These are phyloP conservation scores for Cerceris rybyensis DNA, from an alignment of 2,888 invertebrate species.

Conservation along the genomic window DNA sequence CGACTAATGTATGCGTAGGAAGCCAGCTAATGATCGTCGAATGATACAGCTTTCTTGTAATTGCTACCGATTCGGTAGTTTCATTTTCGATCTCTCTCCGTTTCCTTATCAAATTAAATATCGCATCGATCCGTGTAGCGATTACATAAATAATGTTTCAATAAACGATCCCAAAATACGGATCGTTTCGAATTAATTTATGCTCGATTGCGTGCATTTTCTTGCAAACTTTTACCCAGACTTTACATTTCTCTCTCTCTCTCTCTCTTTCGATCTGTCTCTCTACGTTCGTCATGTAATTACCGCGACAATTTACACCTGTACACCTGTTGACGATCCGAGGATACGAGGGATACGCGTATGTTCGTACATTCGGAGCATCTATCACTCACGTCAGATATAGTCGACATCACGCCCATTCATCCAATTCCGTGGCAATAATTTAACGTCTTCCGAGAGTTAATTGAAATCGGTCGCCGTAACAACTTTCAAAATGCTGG, in stretches of 20 bases:
- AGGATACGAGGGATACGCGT: slow-evolving; percentile 8
- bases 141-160: slow-evolving; percentile 1
- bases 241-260: too few species aligned
- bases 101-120: slow-evolving; percentile 10
- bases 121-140: neutral
- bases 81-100: slow-evolving; percentile 12
- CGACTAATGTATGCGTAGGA: slow-evolving; percentile 45
- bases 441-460: slow-evolving; percentile 31
- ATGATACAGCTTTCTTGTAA: slow-evolving; percentile 46
- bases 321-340: slow-evolving; percentile 20
- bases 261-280: neutral
- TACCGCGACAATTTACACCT: neutral
- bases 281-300: slow-evolving; percentile 13
- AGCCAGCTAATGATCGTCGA: slow-evolving; percentile 38
- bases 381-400: slow-evolving; percentile 39
- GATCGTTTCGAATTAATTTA: neutral
- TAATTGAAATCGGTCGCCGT: slow-evolving; percentile 44
- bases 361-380: slow-evolving; percentile 28
- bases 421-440: slow-evolving; percentile 33
- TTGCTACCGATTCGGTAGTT: slow-evolving; percentile 41
- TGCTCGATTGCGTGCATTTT: neutral
- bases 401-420: slow-evolving; percentile 23
- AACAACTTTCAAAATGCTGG: slow-evolving; percentile 13
- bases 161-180: slow-evolving; percentile 1
- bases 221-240: too few species aligned